A percentile compares a stretch with the other conserved stretches of the same genome.
phyloP scores from a whole-genome alignment of 2,113 vertebrate genomes.

The Chionomys nivalis region DNA sequence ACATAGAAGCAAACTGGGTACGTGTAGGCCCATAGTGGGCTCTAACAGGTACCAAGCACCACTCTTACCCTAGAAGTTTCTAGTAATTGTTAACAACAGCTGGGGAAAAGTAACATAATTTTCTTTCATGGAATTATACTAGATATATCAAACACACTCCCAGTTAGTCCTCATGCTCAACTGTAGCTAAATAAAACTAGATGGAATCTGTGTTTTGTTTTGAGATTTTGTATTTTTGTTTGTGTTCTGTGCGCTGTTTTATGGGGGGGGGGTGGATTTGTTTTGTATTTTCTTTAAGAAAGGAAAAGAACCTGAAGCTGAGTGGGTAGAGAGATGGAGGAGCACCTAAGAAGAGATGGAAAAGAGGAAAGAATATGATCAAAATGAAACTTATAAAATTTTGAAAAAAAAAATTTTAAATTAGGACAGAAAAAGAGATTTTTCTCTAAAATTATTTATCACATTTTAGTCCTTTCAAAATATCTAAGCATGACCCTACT shows the following conservation, averaged over 20 bases:
- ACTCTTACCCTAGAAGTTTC: background rate
- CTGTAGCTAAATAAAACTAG: background rate
- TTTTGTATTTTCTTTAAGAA: background rate
- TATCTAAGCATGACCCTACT: background rate
- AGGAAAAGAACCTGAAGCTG: background rate
- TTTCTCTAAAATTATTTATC: background rate
- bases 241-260: background rate
- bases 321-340: too few relatives aligned
- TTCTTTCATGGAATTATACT: background rate
- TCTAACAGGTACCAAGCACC: background rate
- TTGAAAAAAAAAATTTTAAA: background rate
- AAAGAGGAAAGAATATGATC: background rate
- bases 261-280: too few relatives aligned
- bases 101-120: background rate
- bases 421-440: background rate
- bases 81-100: background rate
- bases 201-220: background rate
- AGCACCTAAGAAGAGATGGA: background rate
- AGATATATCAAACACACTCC: background rate
- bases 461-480: background rate
- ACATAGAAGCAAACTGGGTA: background rate
- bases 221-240: background rate
- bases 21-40: fast-evolving
- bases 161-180: background rate
- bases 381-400: background rate